phyloP scores from a whole-genome alignment of 2,113 vertebrate genomes.

The Hiodon alosoides region DNA sequence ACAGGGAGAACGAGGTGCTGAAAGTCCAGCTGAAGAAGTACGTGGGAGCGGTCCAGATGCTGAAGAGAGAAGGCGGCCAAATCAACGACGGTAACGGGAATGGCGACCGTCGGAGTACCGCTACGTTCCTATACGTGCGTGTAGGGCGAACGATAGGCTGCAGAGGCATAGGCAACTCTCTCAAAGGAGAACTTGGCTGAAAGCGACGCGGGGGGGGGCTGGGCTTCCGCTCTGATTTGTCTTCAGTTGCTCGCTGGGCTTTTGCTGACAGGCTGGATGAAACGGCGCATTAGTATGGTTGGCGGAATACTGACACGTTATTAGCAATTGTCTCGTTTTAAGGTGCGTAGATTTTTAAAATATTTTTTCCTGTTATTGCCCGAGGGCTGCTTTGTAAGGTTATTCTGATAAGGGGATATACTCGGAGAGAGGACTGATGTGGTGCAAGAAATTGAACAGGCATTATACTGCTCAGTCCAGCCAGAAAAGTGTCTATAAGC shows the following conservation, averaged over 20 bases:
- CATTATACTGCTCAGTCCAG: too few species aligned
- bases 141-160: not conserved
- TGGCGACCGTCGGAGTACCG: not conserved
- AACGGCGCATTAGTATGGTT: not conserved
- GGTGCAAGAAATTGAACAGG: too few species aligned
- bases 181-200: not conserved
- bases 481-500: too few species aligned
- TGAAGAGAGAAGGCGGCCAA: slow-evolving; percentile 87
- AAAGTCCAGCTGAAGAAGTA: slow-evolving; percentile 99
- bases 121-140: not conserved
- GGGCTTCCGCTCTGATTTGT: not conserved
- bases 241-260: not conserved
- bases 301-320: not conserved
- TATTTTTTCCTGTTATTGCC: slow-evolving; percentile 10
- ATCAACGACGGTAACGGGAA: slow-evolving; percentile 73
- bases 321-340: not conserved
- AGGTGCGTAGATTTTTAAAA: not conserved
- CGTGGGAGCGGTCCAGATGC: slow-evolving; percentile 97
- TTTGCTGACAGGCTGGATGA: not conserved
- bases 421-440: not conserved
- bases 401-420: slow-evolving; percentile 37
- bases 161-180: not conserved
- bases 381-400: slow-evolving; percentile 38
- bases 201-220: not conserved
- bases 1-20: slow-evolving; percentile 94